Evolutionary conservation across 2,113 vertebrate genomes (phyloP).

Genomic region (Puntigrus tetrazona): DNA sequence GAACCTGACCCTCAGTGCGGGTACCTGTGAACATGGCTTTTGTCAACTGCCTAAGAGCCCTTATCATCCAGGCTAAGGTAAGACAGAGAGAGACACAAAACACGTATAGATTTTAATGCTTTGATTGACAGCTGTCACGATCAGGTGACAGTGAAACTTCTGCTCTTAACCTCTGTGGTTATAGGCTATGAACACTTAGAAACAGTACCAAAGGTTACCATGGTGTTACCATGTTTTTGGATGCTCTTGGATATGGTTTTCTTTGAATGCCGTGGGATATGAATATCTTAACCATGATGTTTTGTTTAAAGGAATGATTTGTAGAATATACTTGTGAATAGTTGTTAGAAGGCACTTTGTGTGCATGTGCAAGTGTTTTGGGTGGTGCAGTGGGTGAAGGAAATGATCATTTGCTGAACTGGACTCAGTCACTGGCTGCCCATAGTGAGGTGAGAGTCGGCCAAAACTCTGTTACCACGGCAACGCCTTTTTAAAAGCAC

Average conservation of each 20-base stretch:
- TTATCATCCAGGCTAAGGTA: conserved; percentile 51
- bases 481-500: conserved; percentile 49
- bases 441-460: conserved; percentile 5
- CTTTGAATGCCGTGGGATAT: neutral
- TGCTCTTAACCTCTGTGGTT: neutral
- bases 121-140: neutral
- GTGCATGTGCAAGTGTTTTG: conserved; percentile 1
- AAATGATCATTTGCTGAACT: conserved; percentile 9
- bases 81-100: conserved; percentile 15
- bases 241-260: neutral
- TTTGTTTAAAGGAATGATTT: conserved; percentile 1
- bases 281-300: neutral
- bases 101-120: neutral
- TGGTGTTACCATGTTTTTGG: neutral
- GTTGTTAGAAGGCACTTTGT: neutral
- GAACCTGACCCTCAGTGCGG: conserved; percentile 24
- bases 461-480: conserved; percentile 35
- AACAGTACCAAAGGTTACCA: neutral
- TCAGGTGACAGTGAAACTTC: neutral
- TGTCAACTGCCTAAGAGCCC: conserved; percentile 44
- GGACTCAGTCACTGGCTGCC: neutral
- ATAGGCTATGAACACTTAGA: neutral
- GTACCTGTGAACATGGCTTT: conserved; percentile 43
- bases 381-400: conserved; percentile 4
- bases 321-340: neutral